Evolutionary conservation across 2,113 vertebrate species (phyloP).

Genomic region (Rhineura floridana): DNA sequence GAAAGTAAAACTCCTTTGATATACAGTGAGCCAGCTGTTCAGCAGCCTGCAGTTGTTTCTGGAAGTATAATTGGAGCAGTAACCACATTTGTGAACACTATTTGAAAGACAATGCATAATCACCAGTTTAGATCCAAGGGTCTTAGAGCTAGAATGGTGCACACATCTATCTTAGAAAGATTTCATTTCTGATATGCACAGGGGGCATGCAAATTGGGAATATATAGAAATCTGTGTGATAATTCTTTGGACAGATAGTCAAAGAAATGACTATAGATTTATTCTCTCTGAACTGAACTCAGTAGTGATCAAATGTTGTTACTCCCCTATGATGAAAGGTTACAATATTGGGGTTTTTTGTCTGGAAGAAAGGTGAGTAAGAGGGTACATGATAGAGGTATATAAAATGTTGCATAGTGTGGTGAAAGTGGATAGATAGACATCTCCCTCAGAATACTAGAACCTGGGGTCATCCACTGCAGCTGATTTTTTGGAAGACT

Average conservation of each 20-base stretch:
- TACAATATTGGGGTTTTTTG: too few relatives aligned
- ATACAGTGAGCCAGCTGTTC: not conserved
- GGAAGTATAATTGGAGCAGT: slow-evolving; percentile 42
- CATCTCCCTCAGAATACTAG: too few relatives aligned
- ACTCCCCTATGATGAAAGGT: too few relatives aligned
- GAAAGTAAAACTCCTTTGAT: not conserved
- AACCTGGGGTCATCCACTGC: too few relatives aligned
- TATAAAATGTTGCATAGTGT: too few relatives aligned
- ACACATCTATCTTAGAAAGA: slow-evolving; percentile 30
- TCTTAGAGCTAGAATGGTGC: slow-evolving; percentile 39
- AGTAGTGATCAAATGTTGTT: not conserved
- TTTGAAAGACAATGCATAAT: slow-evolving; percentile 52
- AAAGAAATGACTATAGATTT: not conserved
- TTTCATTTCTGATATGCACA: slow-evolving; percentile 15
- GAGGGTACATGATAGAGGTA: too few relatives aligned
- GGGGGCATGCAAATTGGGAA: not conserved
- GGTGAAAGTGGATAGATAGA: too few relatives aligned
- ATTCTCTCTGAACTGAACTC: not conserved
- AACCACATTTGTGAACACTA: slow-evolving; percentile 25
- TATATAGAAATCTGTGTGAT: slow-evolving; percentile 5
- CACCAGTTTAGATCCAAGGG: slow-evolving; percentile 43
- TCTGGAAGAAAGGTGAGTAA: too few relatives aligned
- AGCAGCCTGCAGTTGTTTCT: slow-evolving; percentile 28
- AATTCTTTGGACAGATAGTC: not conserved
- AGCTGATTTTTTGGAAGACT: too few relatives aligned